Evolutionary conservation across 2,888 invertebrate genomes (phyloP), one percentile per base, ranked within the genome.

Genomic region (Clivina fossor): DNA sequence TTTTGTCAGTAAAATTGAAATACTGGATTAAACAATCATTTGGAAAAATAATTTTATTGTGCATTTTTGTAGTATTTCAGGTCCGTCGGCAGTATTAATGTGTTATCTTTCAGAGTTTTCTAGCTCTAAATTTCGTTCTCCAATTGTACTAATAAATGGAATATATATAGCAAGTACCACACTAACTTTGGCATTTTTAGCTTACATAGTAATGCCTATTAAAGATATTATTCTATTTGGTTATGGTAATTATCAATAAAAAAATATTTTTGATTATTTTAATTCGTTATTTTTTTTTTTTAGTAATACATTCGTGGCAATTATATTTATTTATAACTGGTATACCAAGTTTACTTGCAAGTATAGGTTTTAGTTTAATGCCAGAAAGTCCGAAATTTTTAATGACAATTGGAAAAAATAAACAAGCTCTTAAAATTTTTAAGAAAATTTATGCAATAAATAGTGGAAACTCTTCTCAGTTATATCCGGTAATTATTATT

Each of bases 301-400:
- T 69, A 82, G 83, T 77, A 22, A 71, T 83, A 19, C 80, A 80
- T 62, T 75, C 82, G 0, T 84, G 83, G 83, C 82, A 83, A 65
- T 61, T 83, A 32, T 85, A 81, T 65, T 72, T 85, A 13, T 69
- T 82, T 51, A 69, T 81, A 0, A 76, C 79, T 71, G 75, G 82
- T 1, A 57, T 88, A 56, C 85, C 90, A 7, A 84, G 85, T 15
- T 67, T 90, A 0, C 62, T 86, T 1, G 81, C 86, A 4, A 84
- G 84, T 0, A 58, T 83, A 20, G 75, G 78, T 0, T 74, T 83
- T 47, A 72, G 81, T 58, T 77, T 80, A 58, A 74, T 86, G 54
- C 88, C 89, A 0, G 90, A 90, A 70, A 90, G 88, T 67, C 90
- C 90, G 3, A 88, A 88, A 71, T 90, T 86, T 71, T 74, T 89